Conservation (phyloP, 2,888 invertebrate species). For the Dolichopus griseipennis region DNA sequence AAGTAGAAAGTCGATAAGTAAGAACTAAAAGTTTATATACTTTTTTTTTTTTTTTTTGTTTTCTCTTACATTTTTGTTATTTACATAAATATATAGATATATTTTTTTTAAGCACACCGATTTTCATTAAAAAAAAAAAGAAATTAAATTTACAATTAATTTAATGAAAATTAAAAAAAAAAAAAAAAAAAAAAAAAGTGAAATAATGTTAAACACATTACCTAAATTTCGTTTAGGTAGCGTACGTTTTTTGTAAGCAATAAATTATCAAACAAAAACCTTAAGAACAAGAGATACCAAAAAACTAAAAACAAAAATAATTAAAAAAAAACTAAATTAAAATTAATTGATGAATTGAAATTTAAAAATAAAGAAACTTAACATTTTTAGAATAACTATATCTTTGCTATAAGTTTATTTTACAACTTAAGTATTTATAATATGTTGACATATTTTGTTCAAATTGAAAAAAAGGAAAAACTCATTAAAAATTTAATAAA, state of each 20-base stretch:
- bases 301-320: neutral
- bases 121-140: neutral
- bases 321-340: neutral
- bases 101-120: neutral
- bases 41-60: neutral
- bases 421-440: constrained; percentile 4
- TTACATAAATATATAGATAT: neutral
- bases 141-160: neutral
- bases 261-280: neutral
- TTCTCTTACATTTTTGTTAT: neutral
- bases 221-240: neutral
- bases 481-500: constrained; percentile 3
- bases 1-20: constrained; percentile 3
- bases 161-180: neutral
- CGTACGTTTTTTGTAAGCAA: neutral
- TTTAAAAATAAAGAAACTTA: neutral
- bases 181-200: neutral
- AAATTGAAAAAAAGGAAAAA: neutral
- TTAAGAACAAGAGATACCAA: neutral
- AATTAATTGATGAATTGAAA: neutral
- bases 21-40: neutral
- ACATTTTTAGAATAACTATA: constrained; percentile 6
- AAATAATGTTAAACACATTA: neutral
- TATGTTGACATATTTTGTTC: constrained; percentile 6
- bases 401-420: constrained; percentile 6